A percentile compares a stretch with the other conserved stretches of the same genome.
These are phyloP conservation scores for Sepioteuthis lessoniana DNA, from an alignment of 2,888 invertebrate genomes.

Conservation along the genomic window DNA sequence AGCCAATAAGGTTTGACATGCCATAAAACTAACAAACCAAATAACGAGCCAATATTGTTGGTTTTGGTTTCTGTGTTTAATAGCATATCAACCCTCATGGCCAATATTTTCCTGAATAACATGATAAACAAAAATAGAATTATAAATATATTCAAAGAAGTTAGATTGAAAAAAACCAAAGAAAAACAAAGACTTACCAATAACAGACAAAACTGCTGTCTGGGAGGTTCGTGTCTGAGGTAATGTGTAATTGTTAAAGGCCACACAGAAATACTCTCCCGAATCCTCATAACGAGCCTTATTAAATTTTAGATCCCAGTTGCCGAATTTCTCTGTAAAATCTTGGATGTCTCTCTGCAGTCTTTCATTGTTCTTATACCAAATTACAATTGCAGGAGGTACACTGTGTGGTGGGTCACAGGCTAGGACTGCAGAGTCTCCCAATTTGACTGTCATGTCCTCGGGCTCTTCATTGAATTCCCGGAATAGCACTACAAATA, in stretches of 20 bases:
- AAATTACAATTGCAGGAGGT: constrained; percentile 70
- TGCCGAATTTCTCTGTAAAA: constrained; percentile 54
- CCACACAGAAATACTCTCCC: constrained; percentile 71
- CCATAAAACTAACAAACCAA: no score
- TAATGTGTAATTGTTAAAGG: constrained; percentile 62
- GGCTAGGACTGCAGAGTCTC: constrained; percentile 64
- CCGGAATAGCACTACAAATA: constrained; percentile 3
- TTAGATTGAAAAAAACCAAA: background rate
- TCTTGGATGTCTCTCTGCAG: constrained; percentile 50
- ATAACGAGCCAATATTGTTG: no score
- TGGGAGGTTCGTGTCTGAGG: constrained; percentile 64
- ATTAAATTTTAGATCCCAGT: constrained; percentile 63
- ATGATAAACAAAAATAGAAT: background rate
- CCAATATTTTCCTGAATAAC: no score
- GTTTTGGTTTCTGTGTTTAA: no score
- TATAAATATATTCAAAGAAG: background rate
- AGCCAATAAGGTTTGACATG: no score
- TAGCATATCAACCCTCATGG: no score
- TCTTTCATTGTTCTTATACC: constrained; percentile 69
- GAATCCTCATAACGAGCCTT: constrained; percentile 66
- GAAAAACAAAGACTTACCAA: constrained; percentile 57
- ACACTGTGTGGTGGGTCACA: constrained; percentile 72
- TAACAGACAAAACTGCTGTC: constrained; percentile 63
- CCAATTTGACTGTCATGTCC: constrained; percentile 61
- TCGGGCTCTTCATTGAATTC: constrained; percentile 62